phyloP scores from a whole-genome alignment of 1,140 invertebrate genomes.

The Nylanderia fulva region DNA sequence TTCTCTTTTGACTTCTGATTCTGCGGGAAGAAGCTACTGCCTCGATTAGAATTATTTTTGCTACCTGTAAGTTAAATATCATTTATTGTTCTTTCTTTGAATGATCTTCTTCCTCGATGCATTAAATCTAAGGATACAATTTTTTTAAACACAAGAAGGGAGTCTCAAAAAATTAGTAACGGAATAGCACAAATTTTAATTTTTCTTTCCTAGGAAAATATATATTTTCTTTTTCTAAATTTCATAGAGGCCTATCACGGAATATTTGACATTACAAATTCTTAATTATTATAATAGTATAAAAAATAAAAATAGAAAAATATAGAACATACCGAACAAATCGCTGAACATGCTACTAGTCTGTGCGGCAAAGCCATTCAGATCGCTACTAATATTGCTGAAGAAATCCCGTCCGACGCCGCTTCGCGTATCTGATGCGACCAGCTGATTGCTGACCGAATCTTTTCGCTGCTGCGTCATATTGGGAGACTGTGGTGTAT shows the following conservation, averaged over 20 bases:
- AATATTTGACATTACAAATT: neutral
- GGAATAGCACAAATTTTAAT: no score
- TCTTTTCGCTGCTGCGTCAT: constrained; percentile 79
- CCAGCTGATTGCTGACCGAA: constrained; percentile 82
- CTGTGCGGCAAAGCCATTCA: constrained; percentile 95
- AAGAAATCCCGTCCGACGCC: constrained; percentile 93
- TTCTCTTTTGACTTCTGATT: constrained; percentile 87
- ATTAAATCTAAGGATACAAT: no score
- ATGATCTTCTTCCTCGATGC: neutral
- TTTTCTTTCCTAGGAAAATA: no score
- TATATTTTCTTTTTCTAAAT: neutral
- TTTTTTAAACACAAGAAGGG: no score
- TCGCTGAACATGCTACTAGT: constrained; percentile 97
- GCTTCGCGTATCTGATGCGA: constrained; percentile 79
- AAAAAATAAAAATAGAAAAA: neutral
- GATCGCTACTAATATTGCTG: constrained; percentile 94
- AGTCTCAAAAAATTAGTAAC: no score
- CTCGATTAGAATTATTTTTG: constrained; percentile 84
- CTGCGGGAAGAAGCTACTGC: constrained; percentile 75
- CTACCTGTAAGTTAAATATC: constrained; percentile 73
- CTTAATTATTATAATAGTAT: neutral
- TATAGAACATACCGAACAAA: constrained; percentile 89
- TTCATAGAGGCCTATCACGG: neutral
- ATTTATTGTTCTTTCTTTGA: constrained; percentile 3
- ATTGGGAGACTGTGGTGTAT: constrained; percentile 71